Evolutionary conservation across 2,888 invertebrate species (phyloP).

Genomic region (Crematogaster levior): DNA sequence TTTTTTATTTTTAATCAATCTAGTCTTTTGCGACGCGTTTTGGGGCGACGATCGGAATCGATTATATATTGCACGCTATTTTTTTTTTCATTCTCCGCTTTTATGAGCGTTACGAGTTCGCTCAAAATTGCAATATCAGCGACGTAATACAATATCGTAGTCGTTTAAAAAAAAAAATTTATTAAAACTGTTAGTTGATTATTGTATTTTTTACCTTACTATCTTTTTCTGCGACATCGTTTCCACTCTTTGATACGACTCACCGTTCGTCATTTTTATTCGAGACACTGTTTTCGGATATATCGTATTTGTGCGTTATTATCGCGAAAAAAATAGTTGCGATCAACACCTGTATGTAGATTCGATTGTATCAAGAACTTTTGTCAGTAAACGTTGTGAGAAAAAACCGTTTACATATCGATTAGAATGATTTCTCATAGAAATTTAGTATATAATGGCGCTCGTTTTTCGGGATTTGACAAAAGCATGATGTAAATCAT

Average conservation of each 20-base stretch:
- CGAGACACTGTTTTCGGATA: conserved; percentile 33
- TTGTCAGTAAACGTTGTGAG: conserved; percentile 80
- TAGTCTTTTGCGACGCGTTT: conserved; percentile 82
- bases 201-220: conserved; percentile 69
- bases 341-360: conserved; percentile 72
- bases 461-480: background rate
- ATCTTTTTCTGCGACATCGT: background rate
- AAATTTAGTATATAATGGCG: background rate
- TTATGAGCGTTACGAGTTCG: conserved; percentile 54
- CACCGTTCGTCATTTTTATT: conserved; percentile 11
- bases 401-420: conserved; percentile 42
- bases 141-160: conserved; percentile 30
- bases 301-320: conserved; percentile 49
- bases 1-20: conserved; percentile 84
- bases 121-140: conserved; percentile 58
- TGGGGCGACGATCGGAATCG: conserved; percentile 77
- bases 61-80: conserved; percentile 24
- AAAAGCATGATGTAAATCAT: conserved; percentile 5
- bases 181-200: conserved; percentile 80
- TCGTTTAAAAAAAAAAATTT: conserved; percentile 51
- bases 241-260: background rate
- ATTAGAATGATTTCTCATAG: background rate
- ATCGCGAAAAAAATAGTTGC: conserved; percentile 55
- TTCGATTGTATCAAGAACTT: conserved; percentile 75
- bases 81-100: conserved; percentile 3